Conservation (phyloP, 2,888 invertebrate genomes). For the Drosophila peninsularis region DNA sequence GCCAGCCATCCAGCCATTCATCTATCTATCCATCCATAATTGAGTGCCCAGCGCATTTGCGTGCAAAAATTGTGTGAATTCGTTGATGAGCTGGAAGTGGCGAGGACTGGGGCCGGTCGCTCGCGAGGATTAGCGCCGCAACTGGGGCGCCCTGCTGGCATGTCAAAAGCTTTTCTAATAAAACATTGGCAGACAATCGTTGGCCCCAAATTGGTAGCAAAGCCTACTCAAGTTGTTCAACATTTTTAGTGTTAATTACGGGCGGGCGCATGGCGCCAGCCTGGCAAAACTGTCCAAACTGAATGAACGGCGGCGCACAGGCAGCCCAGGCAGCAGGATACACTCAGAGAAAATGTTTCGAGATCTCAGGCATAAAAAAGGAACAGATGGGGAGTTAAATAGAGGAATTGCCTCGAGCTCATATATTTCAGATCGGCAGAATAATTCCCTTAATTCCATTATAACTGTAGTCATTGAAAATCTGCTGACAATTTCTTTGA, state of each 20-base stretch:
- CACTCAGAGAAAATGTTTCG: constrained; percentile 12
- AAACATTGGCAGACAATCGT: constrained; percentile 72
- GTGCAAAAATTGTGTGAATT: constrained; percentile 78
- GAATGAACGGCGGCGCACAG: constrained; percentile 36
- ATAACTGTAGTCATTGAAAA: neutral
- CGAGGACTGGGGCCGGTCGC: constrained; percentile 10
- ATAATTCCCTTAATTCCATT: neutral
- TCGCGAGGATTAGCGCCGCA: constrained; percentile 41
- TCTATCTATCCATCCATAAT: constrained; percentile 40
- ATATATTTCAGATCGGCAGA: neutral
- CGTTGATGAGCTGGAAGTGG: constrained; percentile 66
- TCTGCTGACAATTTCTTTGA: neutral
- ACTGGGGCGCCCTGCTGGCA: constrained; percentile 42
- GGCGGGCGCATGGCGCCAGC: constrained; percentile 64
- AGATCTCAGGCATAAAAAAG: neutral
- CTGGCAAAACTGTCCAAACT: constrained; percentile 37
- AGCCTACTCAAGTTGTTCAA: constrained; percentile 42
- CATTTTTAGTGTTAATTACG: constrained; percentile 66
- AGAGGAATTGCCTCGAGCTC: neutral
- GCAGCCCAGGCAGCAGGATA: constrained; percentile 11
- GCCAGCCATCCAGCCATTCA: constrained; percentile 10
- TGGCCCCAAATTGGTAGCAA: constrained; percentile 43
- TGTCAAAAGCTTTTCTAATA: constrained; percentile 74
- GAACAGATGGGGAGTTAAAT: neutral
- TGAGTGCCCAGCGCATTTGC: constrained; percentile 68